Evolutionary conservation across 2,888 invertebrate genomes (phyloP).

Genomic region (Phaedon cochleariae): DNA sequence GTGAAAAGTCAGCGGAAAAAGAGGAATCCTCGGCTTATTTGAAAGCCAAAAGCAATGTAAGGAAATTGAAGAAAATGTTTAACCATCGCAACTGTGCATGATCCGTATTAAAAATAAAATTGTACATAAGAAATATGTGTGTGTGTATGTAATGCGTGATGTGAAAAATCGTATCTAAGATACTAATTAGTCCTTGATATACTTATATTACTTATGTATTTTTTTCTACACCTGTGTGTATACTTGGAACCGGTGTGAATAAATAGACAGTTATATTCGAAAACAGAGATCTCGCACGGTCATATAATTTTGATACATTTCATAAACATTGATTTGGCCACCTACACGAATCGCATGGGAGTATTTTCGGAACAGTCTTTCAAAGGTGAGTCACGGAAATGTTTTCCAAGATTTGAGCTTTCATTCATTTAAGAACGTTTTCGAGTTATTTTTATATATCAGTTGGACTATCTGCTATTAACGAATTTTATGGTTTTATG

Average conservation of each 20-base stretch:
- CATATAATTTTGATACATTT: slow-evolving; percentile 16
- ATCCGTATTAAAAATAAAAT: slow-evolving; percentile 19
- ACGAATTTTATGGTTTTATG: no score
- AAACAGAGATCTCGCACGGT: slow-evolving; percentile 5
- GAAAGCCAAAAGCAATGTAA: slow-evolving; percentile 52
- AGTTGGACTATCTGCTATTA: no score
- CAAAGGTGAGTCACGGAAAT: slow-evolving; percentile 43
- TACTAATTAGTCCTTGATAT: not conserved
- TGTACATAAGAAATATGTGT: slow-evolving; percentile 25
- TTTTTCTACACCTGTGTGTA: not conserved
- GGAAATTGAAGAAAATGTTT: slow-evolving; percentile 51
- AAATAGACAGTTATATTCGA: slow-evolving; percentile 4
- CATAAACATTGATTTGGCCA: slow-evolving; percentile 30
- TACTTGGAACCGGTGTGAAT: not conserved
- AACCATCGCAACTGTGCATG: slow-evolving; percentile 52
- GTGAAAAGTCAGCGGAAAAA: slow-evolving; percentile 42
- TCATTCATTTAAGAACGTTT: slow-evolving; percentile 2
- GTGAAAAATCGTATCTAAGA: slow-evolving; percentile 8
- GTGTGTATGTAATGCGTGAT: slow-evolving; percentile 19
- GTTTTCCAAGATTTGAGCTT: slow-evolving; percentile 6
- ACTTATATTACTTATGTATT: not conserved
- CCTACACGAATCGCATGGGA: slow-evolving; percentile 37
- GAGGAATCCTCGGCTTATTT: slow-evolving; percentile 46
- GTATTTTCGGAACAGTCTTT: slow-evolving; percentile 43
- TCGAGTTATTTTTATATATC: not conserved